Evolutionary conservation across 1,140 invertebrate species (phyloP).

Genomic region (Bombus waltoni): DNA sequence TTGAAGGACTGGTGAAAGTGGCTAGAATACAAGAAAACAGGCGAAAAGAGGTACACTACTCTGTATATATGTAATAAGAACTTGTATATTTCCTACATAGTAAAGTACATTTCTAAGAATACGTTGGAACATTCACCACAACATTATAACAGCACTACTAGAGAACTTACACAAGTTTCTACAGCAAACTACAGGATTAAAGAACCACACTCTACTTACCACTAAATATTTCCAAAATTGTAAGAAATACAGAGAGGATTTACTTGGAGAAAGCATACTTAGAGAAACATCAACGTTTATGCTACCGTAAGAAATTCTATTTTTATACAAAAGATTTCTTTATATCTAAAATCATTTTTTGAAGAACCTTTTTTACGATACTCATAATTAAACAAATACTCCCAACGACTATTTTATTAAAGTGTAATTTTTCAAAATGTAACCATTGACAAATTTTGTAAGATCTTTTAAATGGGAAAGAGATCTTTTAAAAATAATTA

Average conservation of each 20-base stretch:
- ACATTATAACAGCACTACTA: too few relatives aligned
- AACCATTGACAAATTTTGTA: neutral
- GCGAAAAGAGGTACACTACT: neutral
- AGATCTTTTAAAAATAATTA: neutral
- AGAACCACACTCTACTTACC: neutral
- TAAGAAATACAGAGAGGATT: neutral
- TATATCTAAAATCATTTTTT: neutral
- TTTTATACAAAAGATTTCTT: too few relatives aligned
- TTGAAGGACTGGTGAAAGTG: neutral
- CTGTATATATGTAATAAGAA: neutral
- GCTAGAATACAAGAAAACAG: neutral
- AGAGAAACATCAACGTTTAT: neutral
- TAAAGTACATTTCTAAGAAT: neutral
- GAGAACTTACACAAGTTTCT: neutral
- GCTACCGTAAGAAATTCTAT: too few relatives aligned
- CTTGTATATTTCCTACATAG: conserved; percentile 10
- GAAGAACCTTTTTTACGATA: neutral
- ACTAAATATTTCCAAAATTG: neutral
- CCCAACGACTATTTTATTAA: neutral
- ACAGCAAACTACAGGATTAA: neutral
- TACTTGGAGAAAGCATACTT: neutral
- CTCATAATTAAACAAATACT: neutral
- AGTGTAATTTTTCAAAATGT: neutral
- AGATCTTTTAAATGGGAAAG: neutral
- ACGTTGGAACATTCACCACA: neutral